Percentiles rank a stretch among this genome's conserved stretches.
phyloP scores from a whole-genome alignment of 2,888 invertebrate genomes.

The Tinea semifulvella region DNA sequence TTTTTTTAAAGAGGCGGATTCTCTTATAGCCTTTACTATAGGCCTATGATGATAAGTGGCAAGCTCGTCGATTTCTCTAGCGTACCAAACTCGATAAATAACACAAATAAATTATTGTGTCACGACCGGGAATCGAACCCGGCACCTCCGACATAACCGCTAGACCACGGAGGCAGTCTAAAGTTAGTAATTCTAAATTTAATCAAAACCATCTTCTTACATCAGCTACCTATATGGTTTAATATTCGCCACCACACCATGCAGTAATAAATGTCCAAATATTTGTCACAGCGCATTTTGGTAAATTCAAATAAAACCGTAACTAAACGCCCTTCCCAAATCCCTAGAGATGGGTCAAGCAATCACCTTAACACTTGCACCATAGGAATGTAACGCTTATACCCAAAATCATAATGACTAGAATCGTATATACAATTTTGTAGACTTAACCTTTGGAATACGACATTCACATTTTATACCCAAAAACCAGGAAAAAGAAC shows the following conservation, averaged over 20 bases:
- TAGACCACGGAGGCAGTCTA: too few species aligned
- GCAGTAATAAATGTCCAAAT: conserved; percentile 60
- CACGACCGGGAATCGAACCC: too few species aligned
- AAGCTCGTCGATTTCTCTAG: too few species aligned
- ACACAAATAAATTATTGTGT: too few species aligned
- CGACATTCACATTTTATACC: conserved; percentile 10
- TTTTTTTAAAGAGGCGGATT: too few species aligned
- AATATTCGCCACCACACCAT: conserved; percentile 52
- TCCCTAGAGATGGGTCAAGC: conserved; percentile 58
- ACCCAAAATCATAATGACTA: conserved; percentile 25
- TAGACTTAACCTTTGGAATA: conserved; percentile 8
- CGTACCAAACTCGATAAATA: too few species aligned
- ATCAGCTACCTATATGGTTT: too few species aligned
- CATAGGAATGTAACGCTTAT: conserved; percentile 22
- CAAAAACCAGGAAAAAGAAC: conserved; percentile 4
- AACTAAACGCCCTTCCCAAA: conserved; percentile 49
- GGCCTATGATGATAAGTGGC: too few species aligned
- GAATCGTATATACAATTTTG: conserved; percentile 19
- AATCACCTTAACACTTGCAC: conserved; percentile 17
- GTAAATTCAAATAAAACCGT: conserved; percentile 62
- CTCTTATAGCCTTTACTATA: too few species aligned
- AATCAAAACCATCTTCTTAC: too few species aligned
- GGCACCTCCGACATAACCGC: too few species aligned
- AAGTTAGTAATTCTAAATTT: too few species aligned
- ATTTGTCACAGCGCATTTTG: conserved; percentile 57